Percentiles rank a stretch among this genome's conserved stretches.
phyloP scores from a whole-genome alignment of 2,113 vertebrate genomes.

The Mustelus asterias region DNA sequence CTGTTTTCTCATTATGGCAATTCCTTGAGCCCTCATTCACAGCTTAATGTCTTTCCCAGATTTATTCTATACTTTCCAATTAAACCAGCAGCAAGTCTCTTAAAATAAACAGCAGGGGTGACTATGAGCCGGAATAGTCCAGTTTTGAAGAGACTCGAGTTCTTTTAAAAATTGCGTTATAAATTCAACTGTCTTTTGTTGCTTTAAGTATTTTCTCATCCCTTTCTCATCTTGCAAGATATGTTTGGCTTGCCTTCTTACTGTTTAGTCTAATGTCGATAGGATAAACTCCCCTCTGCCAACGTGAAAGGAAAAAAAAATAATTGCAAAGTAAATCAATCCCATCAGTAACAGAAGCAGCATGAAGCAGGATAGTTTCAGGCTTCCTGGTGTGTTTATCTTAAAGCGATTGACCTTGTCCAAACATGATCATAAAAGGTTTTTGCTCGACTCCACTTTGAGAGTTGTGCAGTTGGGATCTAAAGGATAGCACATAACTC shows the following conservation, averaged over 20 bases:
- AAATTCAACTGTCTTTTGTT: constrained; percentile 4
- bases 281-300: constrained; percentile 1
- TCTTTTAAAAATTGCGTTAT: not conserved
- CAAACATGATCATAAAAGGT: not conserved
- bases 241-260: constrained; percentile 6
- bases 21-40: not conserved
- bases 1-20: constrained; percentile 23
- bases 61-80: not conserved
- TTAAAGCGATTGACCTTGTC: not conserved
- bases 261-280: constrained; percentile 27
- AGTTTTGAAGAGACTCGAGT: not conserved
- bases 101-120: constrained; percentile 27
- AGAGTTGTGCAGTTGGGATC: not conserved
- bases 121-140: not conserved
- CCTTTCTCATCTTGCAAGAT: constrained; percentile 20
- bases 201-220: constrained; percentile 24
- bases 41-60: constrained; percentile 17
- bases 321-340: constrained; percentile 1
- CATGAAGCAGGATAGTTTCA: constrained; percentile 13
- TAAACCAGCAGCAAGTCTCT: not conserved
- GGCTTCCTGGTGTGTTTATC: constrained; percentile 14
- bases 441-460: not conserved
- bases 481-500: not conserved
- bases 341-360: constrained; percentile 1
- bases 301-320: not conserved